Percentiles rank a stretch among this genome's conserved stretches.
phyloP scores from a whole-genome alignment of 2,797 vertebrate species.

The Silurus lanzhouensis region DNA sequence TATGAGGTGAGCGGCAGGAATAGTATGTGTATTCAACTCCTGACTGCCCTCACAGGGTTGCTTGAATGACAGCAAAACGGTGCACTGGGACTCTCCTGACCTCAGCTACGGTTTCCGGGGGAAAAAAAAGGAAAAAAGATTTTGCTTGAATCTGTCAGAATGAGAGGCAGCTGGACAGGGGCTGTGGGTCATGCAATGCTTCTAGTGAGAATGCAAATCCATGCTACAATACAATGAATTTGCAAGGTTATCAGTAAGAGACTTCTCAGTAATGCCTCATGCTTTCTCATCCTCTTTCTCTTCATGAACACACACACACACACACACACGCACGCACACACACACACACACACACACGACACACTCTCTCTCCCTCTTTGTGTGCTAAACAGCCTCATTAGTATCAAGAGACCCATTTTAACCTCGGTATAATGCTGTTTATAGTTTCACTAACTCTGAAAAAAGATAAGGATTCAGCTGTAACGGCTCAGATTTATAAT shows the following conservation, averaged over 20 bases:
- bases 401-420: conserved; percentile 53
- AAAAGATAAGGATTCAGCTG: background rate
- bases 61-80: conserved; percentile 74
- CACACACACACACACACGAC: too few species aligned
- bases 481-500: conserved; percentile 17
- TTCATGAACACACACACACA: too few species aligned
- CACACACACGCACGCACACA: too few species aligned
- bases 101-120: conserved; percentile 66
- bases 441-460: conserved; percentile 46
- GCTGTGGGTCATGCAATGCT: conserved; percentile 69
- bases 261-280: conserved; percentile 53
- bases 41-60: conserved; percentile 60
- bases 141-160: conserved; percentile 80
- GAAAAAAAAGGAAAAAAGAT: conserved; percentile 66
- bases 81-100: conserved; percentile 48
- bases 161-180: conserved; percentile 78
- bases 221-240: conserved; percentile 69
- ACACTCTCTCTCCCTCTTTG: too few species aligned
- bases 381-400: conserved; percentile 49
- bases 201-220: conserved; percentile 77
- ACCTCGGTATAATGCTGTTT: conserved; percentile 55
- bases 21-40: conserved; percentile 59
- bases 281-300: background rate
- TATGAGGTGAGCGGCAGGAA: conserved; percentile 1
- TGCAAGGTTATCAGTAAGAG: conserved; percentile 67